Percentiles rank a stretch among this genome's conserved stretches.
Conservation (phyloP, 1,140 invertebrate species). For the Patella vulgata region DNA sequence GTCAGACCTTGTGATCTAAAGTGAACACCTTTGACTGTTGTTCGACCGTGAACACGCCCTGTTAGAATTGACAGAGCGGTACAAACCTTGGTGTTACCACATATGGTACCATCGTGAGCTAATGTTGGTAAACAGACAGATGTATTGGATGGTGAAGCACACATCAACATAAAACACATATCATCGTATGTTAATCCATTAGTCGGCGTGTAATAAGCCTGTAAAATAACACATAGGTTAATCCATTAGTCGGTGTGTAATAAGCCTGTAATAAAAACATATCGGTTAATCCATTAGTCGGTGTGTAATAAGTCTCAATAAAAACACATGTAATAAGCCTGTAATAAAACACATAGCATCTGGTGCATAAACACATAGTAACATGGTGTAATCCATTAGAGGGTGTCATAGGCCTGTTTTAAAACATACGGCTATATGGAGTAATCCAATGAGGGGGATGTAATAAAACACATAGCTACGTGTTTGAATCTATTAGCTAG, state of each 20-base stretch:
- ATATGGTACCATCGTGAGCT: constrained; percentile 8
- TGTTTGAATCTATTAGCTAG: too few relatives aligned
- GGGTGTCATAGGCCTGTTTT: too few relatives aligned
- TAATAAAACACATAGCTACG: too few relatives aligned
- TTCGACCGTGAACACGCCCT: too few relatives aligned
- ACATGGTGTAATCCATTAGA: too few relatives aligned
- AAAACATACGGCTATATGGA: too few relatives aligned
- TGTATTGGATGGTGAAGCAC: not conserved
- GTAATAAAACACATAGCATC: not conserved
- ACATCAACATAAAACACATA: constrained; percentile 2
- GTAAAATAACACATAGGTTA: not conserved
- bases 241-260: not conserved
- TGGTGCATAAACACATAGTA: too few relatives aligned
- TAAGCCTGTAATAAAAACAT: constrained; percentile 1
- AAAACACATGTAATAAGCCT: not conserved
- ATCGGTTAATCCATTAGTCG: not conserved
- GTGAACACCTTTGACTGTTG: too few relatives aligned
- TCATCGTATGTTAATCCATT: constrained; percentile 1
- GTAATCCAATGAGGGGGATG: too few relatives aligned
- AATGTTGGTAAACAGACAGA: constrained; percentile 3
- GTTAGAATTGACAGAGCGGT: too few relatives aligned
- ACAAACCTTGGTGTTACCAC: constrained; percentile 14
- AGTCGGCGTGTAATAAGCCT: constrained; percentile 1
- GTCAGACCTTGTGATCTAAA: too few relatives aligned
- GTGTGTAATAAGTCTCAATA: not conserved